Base-by-base conservation (phyloP, 2,113 vertebrate species). In the Pelecanus crispus region DNA sequence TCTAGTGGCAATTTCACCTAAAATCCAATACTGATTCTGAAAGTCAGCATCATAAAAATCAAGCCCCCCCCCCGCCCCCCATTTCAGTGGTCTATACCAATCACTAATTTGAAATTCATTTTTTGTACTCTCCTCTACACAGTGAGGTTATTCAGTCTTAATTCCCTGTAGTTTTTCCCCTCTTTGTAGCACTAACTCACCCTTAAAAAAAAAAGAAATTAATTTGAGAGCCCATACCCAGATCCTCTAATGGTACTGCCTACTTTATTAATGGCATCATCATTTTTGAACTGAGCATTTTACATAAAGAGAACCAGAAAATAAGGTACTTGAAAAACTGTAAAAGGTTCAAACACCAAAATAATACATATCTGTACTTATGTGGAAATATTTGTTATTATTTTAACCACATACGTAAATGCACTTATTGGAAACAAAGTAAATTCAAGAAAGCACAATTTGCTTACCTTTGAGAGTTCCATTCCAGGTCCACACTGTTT, bases 401-500 rank as follows among this genome's bases (percentile, higher is more conserved):
- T 56, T 61, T 86, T 68, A 80, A 81, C 6, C 12, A 75, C 11
- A 49, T 38, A 52, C 0, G 3, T 62, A 81, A 72, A 45, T 9
- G 28, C 25, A 73, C 12, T n/a, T 80, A 34, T 4, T n/a, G n/a
- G 22, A 87, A 88, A 80, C n/a, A 40, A 74, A 61, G 17, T n/a
- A 74, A 71, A 71, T 47, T 66, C 15, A 91, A 63, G 45, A 34
- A 63, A n/a, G 6, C 5, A 16, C 38, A 17, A 31, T 31, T 40
- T 55, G 17, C 15, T 65, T 97, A 99, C 99, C 99, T 99, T 99
- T 81, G 99, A 99, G 34, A 99, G 97, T 85, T 99, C 99, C 98
- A 99, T 99, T 95, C 99, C 99, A 14, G 99, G 99, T n/a, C 99
- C 99, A 84, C 99, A 99, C 70, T 99, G 99, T 91, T 97, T 98